Evolutionary conservation across 2,888 invertebrate species (phyloP).

Genomic region (Apotomis capreana): DNA sequence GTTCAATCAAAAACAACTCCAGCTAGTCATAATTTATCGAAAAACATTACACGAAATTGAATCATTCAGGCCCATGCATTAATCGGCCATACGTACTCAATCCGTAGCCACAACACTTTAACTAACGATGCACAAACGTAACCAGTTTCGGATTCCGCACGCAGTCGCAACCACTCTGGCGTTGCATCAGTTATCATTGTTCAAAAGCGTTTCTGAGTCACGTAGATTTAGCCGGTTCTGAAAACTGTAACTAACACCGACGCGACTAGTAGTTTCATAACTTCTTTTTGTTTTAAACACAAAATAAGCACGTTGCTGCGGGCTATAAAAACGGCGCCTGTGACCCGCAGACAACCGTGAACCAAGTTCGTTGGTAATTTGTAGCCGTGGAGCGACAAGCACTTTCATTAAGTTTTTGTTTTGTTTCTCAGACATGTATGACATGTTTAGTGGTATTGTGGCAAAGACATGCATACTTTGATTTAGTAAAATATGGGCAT

Average conservation of each 20-base stretch:
- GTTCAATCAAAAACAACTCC: too few species aligned
- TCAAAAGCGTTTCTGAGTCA: background rate
- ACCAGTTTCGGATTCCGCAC: background rate
- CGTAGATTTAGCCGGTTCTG: background rate
- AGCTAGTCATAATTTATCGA: too few species aligned
- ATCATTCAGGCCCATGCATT: too few species aligned
- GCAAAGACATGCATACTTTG: too few species aligned
- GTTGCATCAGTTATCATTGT: background rate
- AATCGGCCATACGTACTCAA: background rate
- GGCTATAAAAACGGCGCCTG: background rate
- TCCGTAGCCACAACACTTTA: background rate
- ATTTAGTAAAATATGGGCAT: too few species aligned
- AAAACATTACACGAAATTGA: too few species aligned
- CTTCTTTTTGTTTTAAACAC: background rate
- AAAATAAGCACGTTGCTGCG: background rate
- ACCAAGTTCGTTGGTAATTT: too few species aligned
- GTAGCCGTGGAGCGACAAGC: too few species aligned
- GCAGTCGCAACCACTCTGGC: background rate
- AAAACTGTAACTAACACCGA: background rate
- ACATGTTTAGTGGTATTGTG: too few species aligned
- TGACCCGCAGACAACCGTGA: too few species aligned
- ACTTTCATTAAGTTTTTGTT: too few species aligned
- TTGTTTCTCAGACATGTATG: too few species aligned
- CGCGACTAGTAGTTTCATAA: background rate
- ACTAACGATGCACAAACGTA: background rate